Base-by-base conservation (phyloP, 2,888 invertebrate species). In the Noctua pronuba region DNA sequence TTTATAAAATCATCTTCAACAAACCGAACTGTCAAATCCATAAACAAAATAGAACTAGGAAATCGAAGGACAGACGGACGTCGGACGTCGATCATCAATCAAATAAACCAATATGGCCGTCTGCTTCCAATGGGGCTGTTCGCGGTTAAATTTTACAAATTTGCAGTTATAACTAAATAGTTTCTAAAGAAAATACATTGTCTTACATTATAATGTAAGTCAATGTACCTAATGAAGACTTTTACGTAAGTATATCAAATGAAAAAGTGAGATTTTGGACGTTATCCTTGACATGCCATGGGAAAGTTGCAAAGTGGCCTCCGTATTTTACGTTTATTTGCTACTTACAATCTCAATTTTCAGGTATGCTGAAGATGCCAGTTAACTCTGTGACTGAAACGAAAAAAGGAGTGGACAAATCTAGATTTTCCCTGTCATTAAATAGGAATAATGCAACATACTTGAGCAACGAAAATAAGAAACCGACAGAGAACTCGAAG, bases 281-380 rank as follows among this genome's bases (percentile, higher is more conserved):
- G 85, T 90, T 88, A 95, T 94, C 95, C 94, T 95, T 95, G 95
- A 95, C 94, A 94, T 93, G 92, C 91, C 92, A 92, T 91, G 91
- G 88, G 94, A 94, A 94, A 94, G 93, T 94, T 92, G 87, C 85
- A 84, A 88, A 90, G 90, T 91, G 89, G 90, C 90, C 90, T 90
- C 88, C 79, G 87, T 90, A 91, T 89, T 90, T 89, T 84, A 79
- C 84, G 76, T 86, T 4, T 80, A 79, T 78, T 79, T 86, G 58
- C 82, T 83, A 81, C 52, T 68, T 80, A 80, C 64, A 49, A 75
- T 77, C 71, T 86, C 85, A 73, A 83, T 87, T 95, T 93, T 24
- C 94, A 97, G 97, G 96, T 96, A 92, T 95, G 90, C 97, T 96
- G 96, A 97, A 97, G 96, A 97, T 97, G 97, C 97, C 96, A 96